phyloP scores from a whole-genome alignment of 2,113 vertebrate genomes.

The Marmota flaviventris region DNA sequence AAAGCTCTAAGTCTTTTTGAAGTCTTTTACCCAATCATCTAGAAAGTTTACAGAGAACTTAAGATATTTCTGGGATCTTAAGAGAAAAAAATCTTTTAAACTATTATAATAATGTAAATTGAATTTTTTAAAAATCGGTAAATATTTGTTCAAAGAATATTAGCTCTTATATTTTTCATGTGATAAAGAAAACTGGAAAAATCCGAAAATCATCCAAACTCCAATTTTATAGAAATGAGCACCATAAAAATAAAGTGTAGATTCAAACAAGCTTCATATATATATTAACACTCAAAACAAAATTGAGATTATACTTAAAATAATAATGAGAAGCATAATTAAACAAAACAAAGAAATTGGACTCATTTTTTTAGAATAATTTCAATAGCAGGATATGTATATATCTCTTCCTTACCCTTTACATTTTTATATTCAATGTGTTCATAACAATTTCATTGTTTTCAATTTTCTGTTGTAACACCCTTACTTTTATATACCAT shows the following conservation, averaged over 20 bases:
- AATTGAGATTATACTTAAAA: neutral
- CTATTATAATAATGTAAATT: neutral
- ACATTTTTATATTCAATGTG: neutral
- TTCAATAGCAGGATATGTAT: neutral
- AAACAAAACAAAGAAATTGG: neutral
- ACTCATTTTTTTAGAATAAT: neutral
- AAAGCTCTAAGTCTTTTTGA: neutral
- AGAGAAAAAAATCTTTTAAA: neutral
- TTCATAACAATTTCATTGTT: neutral
- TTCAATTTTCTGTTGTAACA: conserved; percentile 28
- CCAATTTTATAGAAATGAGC: neutral
- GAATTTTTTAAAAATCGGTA: neutral
- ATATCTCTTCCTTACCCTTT: neutral
- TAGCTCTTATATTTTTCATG: neutral
- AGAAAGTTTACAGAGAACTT: neutral
- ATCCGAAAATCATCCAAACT: neutral
- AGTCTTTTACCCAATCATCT: neutral
- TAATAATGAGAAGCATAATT: neutral
- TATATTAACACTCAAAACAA: neutral
- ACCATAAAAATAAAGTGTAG: neutral
- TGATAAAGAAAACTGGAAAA: neutral
- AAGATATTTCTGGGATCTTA: neutral
- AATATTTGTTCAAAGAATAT: neutral
- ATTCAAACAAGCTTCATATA: neutral
- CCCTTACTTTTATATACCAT: neutral